These are phyloP conservation scores for Rallus limicola DNA, from an alignment of 2,113 vertebrate species.

Conservation along the genomic window DNA sequence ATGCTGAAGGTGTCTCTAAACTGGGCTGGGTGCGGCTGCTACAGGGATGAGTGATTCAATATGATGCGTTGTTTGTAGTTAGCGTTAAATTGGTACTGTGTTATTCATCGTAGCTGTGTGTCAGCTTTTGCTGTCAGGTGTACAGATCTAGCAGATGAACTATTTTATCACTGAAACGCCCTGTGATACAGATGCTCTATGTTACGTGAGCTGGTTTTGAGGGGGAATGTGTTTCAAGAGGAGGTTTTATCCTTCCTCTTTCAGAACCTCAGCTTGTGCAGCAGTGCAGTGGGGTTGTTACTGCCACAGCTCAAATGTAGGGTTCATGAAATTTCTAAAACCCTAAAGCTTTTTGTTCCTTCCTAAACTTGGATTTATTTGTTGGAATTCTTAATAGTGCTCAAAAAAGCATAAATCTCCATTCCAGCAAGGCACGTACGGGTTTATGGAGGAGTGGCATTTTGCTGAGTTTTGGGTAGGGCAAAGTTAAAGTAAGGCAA, in stretches of 20 bases:
- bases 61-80: not conserved
- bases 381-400: not conserved
- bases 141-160: not conserved
- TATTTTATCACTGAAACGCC: not conserved
- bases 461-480: not conserved
- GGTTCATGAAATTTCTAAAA: not conserved
- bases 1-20: constrained; percentile 17
- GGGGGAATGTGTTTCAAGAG: not conserved
- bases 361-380: not conserved
- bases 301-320: not conserved
- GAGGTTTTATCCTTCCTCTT: not conserved
- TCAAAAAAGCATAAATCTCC: not conserved
- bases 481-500: not conserved
- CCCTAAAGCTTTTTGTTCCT: not conserved
- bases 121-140: not conserved
- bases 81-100: not conserved
- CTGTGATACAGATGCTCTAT: not conserved
- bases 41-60: not conserved
- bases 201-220: not conserved
- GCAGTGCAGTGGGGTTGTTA: not conserved
- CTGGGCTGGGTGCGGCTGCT: constrained; percentile 11
- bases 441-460: not conserved
- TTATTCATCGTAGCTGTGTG: constrained; percentile 5
- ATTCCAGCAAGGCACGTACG: not conserved
- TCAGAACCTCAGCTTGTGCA: not conserved